Evolutionary conservation across 1,140 invertebrate species (phyloP).

Genomic region (Potamilus streckersoni): DNA sequence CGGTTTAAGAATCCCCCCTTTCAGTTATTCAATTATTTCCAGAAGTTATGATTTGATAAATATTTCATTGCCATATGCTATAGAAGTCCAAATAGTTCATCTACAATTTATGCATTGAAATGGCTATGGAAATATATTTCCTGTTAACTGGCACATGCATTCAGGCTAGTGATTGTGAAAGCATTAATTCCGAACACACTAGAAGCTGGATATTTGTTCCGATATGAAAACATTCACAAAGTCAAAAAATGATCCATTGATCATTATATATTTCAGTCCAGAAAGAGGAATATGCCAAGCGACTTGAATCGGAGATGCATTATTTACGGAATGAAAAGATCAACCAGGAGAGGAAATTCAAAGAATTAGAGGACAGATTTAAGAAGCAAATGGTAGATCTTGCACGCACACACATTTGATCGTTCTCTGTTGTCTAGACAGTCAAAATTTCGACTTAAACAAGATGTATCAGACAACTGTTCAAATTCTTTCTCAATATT

Average conservation of each 20-base stretch:
- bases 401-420: not conserved
- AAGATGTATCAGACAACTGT: too few species aligned
- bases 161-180: not conserved
- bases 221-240: not conserved
- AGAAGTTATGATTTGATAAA: too few species aligned
- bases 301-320: conserved; percentile 8
- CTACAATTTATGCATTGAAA: too few species aligned
- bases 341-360: conserved; percentile 3
- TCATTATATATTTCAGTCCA: conserved; percentile 12
- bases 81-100: too few species aligned
- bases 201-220: not conserved
- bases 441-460: too few species aligned
- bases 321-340: conserved; percentile 16
- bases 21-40: too few species aligned
- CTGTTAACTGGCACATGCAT: too few species aligned
- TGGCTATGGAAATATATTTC: too few species aligned
- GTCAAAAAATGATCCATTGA: not conserved
- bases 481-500: too few species aligned
- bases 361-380: conserved; percentile 1
- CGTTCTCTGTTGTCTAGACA: too few species aligned
- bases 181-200: not conserved
- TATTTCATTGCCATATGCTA: too few species aligned
- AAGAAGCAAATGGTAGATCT: conserved; percentile 1
- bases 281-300: conserved; percentile 5
- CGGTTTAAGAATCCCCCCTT: too few species aligned